Conservation (phyloP, 2,888 invertebrate species). For the Fragum sueziense region DNA sequence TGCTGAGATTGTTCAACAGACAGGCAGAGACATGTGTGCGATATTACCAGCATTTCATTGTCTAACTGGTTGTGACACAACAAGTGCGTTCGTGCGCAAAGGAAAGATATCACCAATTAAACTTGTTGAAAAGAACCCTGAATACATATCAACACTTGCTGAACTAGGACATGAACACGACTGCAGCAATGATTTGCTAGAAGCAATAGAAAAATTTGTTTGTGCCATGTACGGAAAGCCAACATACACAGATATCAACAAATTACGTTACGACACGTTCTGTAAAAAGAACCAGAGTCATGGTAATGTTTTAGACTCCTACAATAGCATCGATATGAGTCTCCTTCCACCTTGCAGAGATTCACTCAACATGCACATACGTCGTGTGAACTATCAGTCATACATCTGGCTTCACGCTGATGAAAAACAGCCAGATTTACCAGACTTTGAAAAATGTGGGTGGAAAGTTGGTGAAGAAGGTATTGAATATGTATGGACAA, state of each 20-base stretch:
- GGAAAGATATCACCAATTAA: slow-evolving; percentile 43
- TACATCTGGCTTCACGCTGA: slow-evolving; percentile 38
- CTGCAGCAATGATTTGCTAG: not conserved
- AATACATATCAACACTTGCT: not conserved
- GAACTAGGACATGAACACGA: not conserved
- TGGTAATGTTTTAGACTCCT: not conserved
- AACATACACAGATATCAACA: slow-evolving; percentile 16
- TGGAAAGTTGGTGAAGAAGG: slow-evolving; percentile 18
- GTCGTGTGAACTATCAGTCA: slow-evolving; percentile 42
- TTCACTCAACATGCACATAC: slow-evolving; percentile 40
- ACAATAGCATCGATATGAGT: slow-evolving; percentile 42
- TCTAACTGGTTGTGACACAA: slow-evolving; percentile 52
- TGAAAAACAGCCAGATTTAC: slow-evolving; percentile 19
- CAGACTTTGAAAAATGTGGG: slow-evolving; percentile 23
- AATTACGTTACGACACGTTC: slow-evolving; percentile 26
- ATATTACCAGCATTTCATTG: slow-evolving; percentile 37
- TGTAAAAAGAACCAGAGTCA: slow-evolving; percentile 15
- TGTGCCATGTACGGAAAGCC: slow-evolving; percentile 26
- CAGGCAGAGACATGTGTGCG: slow-evolving; percentile 32
- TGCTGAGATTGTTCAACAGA: slow-evolving; percentile 6
- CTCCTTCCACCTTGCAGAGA: slow-evolving; percentile 39
- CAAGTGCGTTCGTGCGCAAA: slow-evolving; percentile 44
- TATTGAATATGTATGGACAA: not conserved
- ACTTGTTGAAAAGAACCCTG: slow-evolving; percentile 6
- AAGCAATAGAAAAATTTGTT: slow-evolving; percentile 17